Percentiles rank a stretch among this genome's conserved stretches.
These are phyloP conservation scores for Stomatorhinus ivindoensis DNA, from an alignment of 2,113 vertebrate species.

Conservation along the genomic window DNA sequence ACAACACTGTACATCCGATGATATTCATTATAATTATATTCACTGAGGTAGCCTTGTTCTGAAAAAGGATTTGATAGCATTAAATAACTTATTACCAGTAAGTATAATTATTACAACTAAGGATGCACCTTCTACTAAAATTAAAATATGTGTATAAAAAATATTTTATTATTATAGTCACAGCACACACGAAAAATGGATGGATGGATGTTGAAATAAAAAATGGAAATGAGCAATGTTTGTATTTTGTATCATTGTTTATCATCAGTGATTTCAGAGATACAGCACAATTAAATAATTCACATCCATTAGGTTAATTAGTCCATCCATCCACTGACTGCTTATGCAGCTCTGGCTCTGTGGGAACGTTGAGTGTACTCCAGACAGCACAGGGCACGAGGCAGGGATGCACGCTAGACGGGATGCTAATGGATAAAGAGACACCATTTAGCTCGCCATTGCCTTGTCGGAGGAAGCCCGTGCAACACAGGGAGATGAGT, in stretches of 20 bases:
- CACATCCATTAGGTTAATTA: background rate
- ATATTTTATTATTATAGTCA: background rate
- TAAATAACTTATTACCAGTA: background rate
- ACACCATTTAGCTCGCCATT: background rate
- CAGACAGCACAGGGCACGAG: background rate
- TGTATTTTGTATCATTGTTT: background rate
- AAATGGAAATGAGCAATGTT: background rate
- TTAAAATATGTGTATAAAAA: background rate
- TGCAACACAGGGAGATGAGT: background rate
- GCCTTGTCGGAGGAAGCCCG: background rate
- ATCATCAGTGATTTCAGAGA: background rate
- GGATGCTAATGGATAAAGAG: background rate
- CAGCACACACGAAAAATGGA: background rate
- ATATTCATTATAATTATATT: background rate
- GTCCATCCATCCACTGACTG: background rate
- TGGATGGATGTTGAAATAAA: background rate
- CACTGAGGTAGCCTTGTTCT: background rate
- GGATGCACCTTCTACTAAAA: background rate
- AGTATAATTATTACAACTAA: background rate
- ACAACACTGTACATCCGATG: background rate
- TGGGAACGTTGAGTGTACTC: background rate
- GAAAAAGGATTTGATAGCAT: background rate
- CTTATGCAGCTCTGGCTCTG: background rate
- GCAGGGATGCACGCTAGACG: background rate
- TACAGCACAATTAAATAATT: background rate